A percentile compares a stretch with the other conserved stretches of the same genome.
Conservation (phyloP, 2,797 vertebrate species). For the Pantherophis alleghaniensis region DNA sequence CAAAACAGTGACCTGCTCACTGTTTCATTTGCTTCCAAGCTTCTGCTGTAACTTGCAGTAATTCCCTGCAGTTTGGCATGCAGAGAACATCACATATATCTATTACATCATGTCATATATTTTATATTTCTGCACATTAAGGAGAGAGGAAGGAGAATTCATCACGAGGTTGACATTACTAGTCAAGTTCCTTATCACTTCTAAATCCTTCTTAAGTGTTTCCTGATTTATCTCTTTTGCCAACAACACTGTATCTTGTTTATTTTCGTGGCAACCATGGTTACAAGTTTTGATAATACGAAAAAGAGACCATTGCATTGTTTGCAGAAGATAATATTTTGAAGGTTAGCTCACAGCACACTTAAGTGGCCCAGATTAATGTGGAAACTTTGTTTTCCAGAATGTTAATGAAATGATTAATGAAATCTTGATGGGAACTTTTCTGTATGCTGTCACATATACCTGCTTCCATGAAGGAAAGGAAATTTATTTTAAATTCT, state of each 20-base stretch:
- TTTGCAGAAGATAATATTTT: conserved; percentile 12
- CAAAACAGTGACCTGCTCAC: background rate
- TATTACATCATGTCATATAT: background rate
- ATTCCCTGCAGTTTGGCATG: background rate
- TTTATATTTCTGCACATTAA: background rate
- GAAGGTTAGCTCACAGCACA: background rate
- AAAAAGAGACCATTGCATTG: background rate
- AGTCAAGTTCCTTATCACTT: background rate
- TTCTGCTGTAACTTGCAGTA: background rate
- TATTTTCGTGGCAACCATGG: conserved; percentile 5
- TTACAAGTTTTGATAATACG: background rate
- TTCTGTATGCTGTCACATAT: conserved; percentile 4
- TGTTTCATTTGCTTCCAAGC: background rate
- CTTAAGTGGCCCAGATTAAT: background rate
- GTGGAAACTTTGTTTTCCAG: conserved; percentile 1
- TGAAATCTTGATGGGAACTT: background rate
- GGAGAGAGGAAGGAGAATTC: background rate
- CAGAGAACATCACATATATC: background rate
- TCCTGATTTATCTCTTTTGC: conserved; percentile 2
- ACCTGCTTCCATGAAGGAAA: conserved; percentile 19
- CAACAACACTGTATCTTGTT: conserved; percentile 13
- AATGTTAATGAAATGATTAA: background rate
- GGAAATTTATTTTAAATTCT: conserved; percentile 39
- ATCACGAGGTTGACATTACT: background rate
- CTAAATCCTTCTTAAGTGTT: background rate